Base-by-base conservation (phyloP, 2,797 vertebrate genomes). In the Danio choprae region DNA sequence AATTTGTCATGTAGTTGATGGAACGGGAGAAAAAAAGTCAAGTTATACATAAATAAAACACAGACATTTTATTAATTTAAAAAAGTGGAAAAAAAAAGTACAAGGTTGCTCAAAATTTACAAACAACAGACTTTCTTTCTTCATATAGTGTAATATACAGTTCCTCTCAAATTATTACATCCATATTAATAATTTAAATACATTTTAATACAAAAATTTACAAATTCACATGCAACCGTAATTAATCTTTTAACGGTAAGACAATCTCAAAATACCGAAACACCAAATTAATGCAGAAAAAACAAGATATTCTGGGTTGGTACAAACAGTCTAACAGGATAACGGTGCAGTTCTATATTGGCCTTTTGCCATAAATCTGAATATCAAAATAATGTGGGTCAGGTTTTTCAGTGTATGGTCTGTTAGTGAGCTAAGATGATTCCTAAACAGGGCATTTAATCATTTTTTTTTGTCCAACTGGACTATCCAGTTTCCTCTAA, bases 131-230 rank as follows among this genome's bases (percentile, higher is more conserved):
- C 80, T 36, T 70, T 48, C 65, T 62, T 67, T 71, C 74, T 56
- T 48, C 16, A 53, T 76, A 67, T 44, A 36, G 48, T 64, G 58
- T 55, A 62, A 58, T 79, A 68, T 81, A 71, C 18, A 69, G 7
- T 80, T 69, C 78, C 74, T 77, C 59, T 63, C 11, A 79, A 63
- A 83, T 74, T 13, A 81, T 73, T 43, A 70, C 41, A 46, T 64
- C 20, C 41, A 44, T 76, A 67, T 80, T 79, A 62, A 80, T 79
- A 80, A 78, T 78, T 80, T 70, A 74, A 55, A 84, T 43, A 38
- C 74, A 65, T 75, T 5, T 83, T 63, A 81, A 82, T 86, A 86
- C 46, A 86, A 86, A 86, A 56, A 83, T 79, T 74, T 82, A 83
- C 70, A 86, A 84, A 77, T 71, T 77, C 80, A 79, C 77, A 86